These are phyloP conservation scores for Caretta caretta DNA, from an alignment of 2,113 vertebrate genomes.

Conservation along the genomic window DNA sequence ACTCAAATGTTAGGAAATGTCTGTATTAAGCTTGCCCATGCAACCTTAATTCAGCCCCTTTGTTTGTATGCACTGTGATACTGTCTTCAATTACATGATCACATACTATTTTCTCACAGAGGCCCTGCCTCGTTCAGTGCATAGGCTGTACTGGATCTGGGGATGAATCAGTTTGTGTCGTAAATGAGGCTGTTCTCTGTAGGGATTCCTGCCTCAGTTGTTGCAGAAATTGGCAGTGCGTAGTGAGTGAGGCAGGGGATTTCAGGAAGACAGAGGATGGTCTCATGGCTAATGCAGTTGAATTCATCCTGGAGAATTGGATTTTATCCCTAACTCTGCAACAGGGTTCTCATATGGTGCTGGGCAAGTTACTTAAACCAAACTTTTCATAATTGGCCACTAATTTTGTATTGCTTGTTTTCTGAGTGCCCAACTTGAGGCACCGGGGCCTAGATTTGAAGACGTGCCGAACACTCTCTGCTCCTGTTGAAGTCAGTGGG, in stretches of 20 bases:
- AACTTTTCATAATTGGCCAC: neutral
- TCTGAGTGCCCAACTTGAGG: neutral
- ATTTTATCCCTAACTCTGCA: slow-evolving; percentile 8
- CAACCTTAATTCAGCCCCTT: neutral
- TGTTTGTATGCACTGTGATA: neutral
- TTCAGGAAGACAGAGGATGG: neutral
- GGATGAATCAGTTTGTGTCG: neutral
- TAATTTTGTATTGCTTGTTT: neutral
- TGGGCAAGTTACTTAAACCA: neutral
- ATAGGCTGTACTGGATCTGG: neutral
- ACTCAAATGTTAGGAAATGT: neutral
- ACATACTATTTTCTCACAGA: neutral
- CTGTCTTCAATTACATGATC: neutral
- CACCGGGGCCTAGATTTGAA: neutral
- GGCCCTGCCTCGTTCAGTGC: neutral
- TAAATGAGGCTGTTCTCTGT: neutral
- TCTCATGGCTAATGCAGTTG: neutral
- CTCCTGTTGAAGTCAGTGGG: neutral
- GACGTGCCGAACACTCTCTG: neutral
- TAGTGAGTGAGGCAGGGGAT: neutral
- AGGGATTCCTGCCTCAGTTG: neutral
- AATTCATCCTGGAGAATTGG: neutral
- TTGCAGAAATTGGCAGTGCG: neutral
- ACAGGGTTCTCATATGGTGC: neutral
- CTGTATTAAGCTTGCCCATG: neutral